Conservation (phyloP, 2,113 vertebrate species). For the Rattus rattus region DNA sequence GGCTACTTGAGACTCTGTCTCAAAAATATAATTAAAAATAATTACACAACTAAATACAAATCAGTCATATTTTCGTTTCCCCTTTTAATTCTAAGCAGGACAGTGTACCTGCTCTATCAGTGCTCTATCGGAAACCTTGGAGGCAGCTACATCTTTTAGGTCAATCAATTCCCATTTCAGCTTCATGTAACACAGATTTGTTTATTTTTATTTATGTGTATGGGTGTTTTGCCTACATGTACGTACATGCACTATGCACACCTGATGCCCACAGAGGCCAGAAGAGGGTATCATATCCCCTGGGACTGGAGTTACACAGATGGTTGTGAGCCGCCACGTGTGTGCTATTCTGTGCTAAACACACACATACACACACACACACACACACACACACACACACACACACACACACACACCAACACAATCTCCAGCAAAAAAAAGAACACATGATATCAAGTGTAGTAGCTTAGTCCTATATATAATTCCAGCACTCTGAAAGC, state of each 20-base stretch:
- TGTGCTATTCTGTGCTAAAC: neutral
- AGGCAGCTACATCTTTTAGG: slow-evolving; percentile 42
- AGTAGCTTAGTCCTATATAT: neutral
- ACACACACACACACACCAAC: neutral
- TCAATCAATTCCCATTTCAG: slow-evolving; percentile 37
- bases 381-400: too few species aligned
- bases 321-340: neutral
- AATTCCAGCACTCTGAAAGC: neutral
- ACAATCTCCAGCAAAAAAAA: neutral
- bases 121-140: neutral
- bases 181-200: neutral
- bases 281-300: neutral
- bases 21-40: neutral
- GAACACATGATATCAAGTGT: neutral
- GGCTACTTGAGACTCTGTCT: neutral
- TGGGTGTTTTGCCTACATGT: neutral
- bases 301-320: neutral
- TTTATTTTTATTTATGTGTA: neutral
- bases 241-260: neutral
- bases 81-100: neutral
- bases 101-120: neutral
- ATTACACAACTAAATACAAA: slow-evolving; percentile 32
- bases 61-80: neutral
- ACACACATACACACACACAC: neutral
- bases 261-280: neutral